These are phyloP conservation scores for Lacerta agilis DNA, from an alignment of 2,797 vertebrate genomes.

Conservation along the genomic window DNA sequence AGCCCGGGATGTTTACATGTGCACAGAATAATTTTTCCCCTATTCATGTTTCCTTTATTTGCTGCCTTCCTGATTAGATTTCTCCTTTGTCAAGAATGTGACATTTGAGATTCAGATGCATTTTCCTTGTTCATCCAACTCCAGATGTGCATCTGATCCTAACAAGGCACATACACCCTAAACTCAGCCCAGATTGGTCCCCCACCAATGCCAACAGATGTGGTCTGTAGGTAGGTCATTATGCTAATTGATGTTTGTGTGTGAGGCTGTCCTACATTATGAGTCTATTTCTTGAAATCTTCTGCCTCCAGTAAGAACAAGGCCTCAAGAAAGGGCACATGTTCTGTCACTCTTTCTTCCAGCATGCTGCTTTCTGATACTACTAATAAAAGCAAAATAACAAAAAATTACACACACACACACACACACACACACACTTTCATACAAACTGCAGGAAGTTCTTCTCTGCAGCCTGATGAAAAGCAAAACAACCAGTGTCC, in stretches of 20 bases:
- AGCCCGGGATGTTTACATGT: slow-evolving; percentile 53
- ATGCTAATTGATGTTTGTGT: not conserved
- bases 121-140: not conserved
- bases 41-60: slow-evolving; percentile 48
- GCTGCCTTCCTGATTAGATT: not conserved
- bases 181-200: not conserved
- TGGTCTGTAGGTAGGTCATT: not conserved
- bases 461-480: not conserved
- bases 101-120: not conserved
- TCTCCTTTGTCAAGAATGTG: not conserved
- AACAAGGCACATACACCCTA: not conserved
- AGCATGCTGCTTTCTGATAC: not conserved
- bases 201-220: not conserved
- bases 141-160: not conserved
- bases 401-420: too few species aligned
- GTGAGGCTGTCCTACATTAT: too few species aligned
- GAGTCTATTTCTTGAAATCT: not conserved
- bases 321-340: not conserved
- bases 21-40: slow-evolving; percentile 62
- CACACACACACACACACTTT: not conserved
- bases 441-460: not conserved
- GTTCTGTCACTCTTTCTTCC: not conserved
- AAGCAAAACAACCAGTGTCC: not conserved
- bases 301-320: not conserved
- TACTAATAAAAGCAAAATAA: not conserved